Conservation (phyloP, 2,113 vertebrate genomes). For the Formicarius rufipectus region DNA sequence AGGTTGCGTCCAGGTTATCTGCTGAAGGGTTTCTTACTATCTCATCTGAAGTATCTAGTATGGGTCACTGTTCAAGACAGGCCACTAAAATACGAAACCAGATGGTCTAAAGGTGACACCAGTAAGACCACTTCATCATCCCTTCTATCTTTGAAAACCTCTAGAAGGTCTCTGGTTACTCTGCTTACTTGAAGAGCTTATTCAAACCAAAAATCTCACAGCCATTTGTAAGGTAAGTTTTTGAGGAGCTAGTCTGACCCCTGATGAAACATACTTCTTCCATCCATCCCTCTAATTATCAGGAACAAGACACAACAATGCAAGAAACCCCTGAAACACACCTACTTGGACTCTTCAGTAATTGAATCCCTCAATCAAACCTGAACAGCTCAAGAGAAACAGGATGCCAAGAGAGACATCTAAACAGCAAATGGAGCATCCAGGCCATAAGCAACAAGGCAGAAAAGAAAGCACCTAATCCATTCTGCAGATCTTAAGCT, state of each 20-base stretch:
- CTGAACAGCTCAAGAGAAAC: not conserved
- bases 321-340: not conserved
- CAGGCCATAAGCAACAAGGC: not conserved
- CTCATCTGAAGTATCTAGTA: not conserved
- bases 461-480: not conserved
- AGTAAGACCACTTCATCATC: not conserved
- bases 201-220: not conserved
- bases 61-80: not conserved
- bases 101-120: not conserved
- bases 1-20: not conserved
- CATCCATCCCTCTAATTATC: not conserved
- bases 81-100: not conserved
- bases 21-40: not conserved
- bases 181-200: not conserved
- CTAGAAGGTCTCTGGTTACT: not conserved
- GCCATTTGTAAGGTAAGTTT: not conserved
- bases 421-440: not conserved
- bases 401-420: not conserved
- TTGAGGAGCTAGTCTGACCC: not conserved
- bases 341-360: not conserved
- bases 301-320: not conserved
- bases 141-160: not conserved
- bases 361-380: not conserved
- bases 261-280: not conserved
- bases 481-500: not conserved